Conservation (phyloP, 1,140 invertebrate species). For the Brachystomella parvula region DNA sequence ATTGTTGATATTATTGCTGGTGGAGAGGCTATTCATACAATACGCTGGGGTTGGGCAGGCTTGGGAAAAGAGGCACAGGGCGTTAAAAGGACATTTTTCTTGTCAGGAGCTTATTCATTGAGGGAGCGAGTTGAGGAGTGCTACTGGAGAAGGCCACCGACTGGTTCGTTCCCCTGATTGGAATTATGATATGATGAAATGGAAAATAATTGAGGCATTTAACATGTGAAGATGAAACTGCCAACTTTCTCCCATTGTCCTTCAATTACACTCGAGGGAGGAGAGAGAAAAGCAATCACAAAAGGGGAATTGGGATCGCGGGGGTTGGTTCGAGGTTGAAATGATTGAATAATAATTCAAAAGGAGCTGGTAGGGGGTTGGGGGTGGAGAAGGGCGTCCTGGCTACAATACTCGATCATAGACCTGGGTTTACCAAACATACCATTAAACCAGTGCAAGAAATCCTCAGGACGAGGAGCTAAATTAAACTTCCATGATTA, state of each 20-base stretch:
- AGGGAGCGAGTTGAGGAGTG: no score
- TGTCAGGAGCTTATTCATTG: neutral
- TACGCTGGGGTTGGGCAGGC: no score
- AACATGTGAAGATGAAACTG: neutral
- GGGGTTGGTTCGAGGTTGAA: neutral
- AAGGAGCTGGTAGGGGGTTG: neutral
- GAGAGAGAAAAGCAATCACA: slow-evolving; percentile 3
- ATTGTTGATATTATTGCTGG: no score
- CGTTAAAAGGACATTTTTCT: no score
- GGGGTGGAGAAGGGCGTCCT: neutral
- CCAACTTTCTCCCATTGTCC: slow-evolving; percentile 11
- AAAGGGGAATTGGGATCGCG: neutral
- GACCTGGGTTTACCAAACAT: neutral
- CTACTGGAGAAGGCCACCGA: neutral
- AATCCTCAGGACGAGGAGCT: neutral
- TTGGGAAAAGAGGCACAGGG: no score
- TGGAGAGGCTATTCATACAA: no score
- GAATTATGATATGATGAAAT: slow-evolving; percentile 10
- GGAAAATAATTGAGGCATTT: slow-evolving; percentile 7
- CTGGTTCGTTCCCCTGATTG: neutral
- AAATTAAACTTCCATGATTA: neutral
- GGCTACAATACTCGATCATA: neutral
- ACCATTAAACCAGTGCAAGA: neutral
- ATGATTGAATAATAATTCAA: slow-evolving; percentile 10
- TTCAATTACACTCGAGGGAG: slow-evolving; percentile 9